Percentiles rank a stretch among this genome's conserved stretches.
Evolutionary conservation across 2,888 invertebrate genomes (phyloP).

Genomic region (Margaritifera margaritifera): DNA sequence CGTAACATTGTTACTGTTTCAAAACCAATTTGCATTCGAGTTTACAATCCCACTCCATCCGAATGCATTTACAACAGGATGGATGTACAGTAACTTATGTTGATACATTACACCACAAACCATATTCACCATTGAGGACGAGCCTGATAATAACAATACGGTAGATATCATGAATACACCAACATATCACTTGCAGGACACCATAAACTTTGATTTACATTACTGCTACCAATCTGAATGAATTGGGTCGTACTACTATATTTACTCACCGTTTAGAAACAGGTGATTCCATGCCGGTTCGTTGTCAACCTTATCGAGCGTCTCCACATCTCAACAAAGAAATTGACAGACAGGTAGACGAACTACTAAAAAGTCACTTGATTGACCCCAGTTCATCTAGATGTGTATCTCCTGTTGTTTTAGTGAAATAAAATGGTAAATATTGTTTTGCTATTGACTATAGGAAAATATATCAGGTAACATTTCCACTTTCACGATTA

Average conservation of each 20-base stretch:
- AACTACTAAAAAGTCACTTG: conserved; percentile 28
- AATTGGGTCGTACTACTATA: conserved; percentile 31
- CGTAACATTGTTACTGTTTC: too few relatives aligned
- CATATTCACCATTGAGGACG: too few relatives aligned
- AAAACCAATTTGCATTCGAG: too few relatives aligned
- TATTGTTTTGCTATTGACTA: conserved; percentile 40
- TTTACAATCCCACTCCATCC: too few relatives aligned
- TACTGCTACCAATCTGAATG: background rate
- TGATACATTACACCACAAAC: too few relatives aligned
- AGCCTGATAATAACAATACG: too few relatives aligned
- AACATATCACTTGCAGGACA: too few relatives aligned
- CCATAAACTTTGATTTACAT: too few relatives aligned
- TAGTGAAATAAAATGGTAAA: conserved; percentile 25
- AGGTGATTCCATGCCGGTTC: conserved; percentile 23
- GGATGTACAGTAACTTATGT: too few relatives aligned
- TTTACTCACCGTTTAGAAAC: conserved; percentile 35
- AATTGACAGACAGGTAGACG: conserved; percentile 28
- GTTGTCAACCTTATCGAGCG: conserved; percentile 21
- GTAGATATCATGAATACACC: too few relatives aligned
- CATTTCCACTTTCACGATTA: conserved; percentile 31
- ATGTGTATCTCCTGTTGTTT: conserved; percentile 31
- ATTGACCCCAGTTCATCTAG: conserved; percentile 25
- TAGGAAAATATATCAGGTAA: conserved; percentile 25
- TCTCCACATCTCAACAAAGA: conserved; percentile 18
- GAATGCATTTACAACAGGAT: too few relatives aligned